These are phyloP conservation scores for Volucella inanis DNA, from an alignment of 2,888 invertebrate genomes.

Conservation along the genomic window DNA sequence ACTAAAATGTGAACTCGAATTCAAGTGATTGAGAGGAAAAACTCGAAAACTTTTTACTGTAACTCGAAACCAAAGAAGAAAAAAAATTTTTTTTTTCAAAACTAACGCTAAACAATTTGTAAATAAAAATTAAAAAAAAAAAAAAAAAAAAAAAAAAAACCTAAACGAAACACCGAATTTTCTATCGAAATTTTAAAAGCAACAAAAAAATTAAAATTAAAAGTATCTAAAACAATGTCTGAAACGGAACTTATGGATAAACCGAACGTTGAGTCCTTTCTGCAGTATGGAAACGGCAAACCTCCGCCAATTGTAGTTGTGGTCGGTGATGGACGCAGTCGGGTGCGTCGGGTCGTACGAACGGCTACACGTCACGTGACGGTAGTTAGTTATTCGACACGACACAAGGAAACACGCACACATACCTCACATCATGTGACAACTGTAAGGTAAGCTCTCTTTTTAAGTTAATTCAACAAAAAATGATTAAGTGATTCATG, in stretches of 20 bases:
- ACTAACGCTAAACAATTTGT: too few species aligned
- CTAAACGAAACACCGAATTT: slow-evolving; percentile 58
- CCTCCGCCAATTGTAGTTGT: slow-evolving; percentile 83
- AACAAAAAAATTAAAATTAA: background rate
- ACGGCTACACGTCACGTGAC: slow-evolving; percentile 83
- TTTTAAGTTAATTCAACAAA: slow-evolving; percentile 17
- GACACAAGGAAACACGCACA: slow-evolving; percentile 83
- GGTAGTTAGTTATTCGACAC: slow-evolving; percentile 83
- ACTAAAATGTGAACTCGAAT: slow-evolving; percentile 68
- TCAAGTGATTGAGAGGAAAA: slow-evolving; percentile 30
- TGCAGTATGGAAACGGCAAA: slow-evolving; percentile 81
- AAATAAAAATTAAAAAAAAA: slow-evolving; percentile 35
- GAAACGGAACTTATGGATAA: slow-evolving; percentile 78
- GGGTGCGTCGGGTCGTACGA: slow-evolving; percentile 82
- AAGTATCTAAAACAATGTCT: slow-evolving; percentile 76
- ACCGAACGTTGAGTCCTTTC: slow-evolving; percentile 80
- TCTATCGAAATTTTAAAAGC: slow-evolving; percentile 39
- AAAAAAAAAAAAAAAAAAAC: slow-evolving; percentile 62
- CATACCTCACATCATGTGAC: slow-evolving; percentile 83
- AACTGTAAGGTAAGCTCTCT: slow-evolving; percentile 82
- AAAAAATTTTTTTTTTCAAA: background rate
- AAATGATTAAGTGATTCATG: slow-evolving; percentile 18
- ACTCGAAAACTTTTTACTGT: slow-evolving; percentile 19
- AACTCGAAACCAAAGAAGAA: slow-evolving; percentile 73
- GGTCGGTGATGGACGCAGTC: slow-evolving; percentile 82